phyloP scores from a whole-genome alignment of 2,888 invertebrate species.

The Calliscelio sp. region DNA sequence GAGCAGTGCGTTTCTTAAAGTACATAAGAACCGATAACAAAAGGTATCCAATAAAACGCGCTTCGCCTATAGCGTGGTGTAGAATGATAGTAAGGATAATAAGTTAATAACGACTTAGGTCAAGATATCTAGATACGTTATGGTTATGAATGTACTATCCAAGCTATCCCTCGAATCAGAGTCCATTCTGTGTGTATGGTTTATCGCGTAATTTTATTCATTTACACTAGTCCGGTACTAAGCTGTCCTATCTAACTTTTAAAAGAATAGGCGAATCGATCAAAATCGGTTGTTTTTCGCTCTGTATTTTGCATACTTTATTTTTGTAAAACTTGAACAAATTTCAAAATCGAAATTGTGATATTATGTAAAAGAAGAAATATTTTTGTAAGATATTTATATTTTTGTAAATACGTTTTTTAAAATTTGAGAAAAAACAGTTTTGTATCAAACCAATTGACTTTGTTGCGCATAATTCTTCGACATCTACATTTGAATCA shows the following conservation, averaged over 20 bases:
- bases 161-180: constrained; percentile 65
- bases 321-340: constrained; percentile 21
- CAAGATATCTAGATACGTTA: constrained; percentile 61
- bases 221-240: constrained; percentile 84
- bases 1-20: constrained; percentile 65
- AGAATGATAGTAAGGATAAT: constrained; percentile 63
- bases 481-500: constrained; percentile 3
- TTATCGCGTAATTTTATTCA: constrained; percentile 69
- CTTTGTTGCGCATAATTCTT: constrained; percentile 54
- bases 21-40: constrained; percentile 60
- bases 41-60: constrained; percentile 71
- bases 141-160: constrained; percentile 62
- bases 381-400: constrained; percentile 57
- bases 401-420: constrained; percentile 51
- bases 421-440: too few species aligned
- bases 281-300: constrained; percentile 64
- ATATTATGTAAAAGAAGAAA: constrained; percentile 47
- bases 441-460: too few species aligned
- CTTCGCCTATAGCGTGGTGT: constrained; percentile 78
- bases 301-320: background rate
- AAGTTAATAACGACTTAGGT: constrained; percentile 65
- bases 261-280: constrained; percentile 64
- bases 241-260: constrained; percentile 81
- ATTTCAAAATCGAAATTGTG: constrained; percentile 58
- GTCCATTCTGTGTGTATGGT: constrained; percentile 68